Percentiles rank a stretch among this genome's conserved stretches.
phyloP scores from a whole-genome alignment of 1,140 invertebrate genomes.

The Polyergus mexicanus region DNA sequence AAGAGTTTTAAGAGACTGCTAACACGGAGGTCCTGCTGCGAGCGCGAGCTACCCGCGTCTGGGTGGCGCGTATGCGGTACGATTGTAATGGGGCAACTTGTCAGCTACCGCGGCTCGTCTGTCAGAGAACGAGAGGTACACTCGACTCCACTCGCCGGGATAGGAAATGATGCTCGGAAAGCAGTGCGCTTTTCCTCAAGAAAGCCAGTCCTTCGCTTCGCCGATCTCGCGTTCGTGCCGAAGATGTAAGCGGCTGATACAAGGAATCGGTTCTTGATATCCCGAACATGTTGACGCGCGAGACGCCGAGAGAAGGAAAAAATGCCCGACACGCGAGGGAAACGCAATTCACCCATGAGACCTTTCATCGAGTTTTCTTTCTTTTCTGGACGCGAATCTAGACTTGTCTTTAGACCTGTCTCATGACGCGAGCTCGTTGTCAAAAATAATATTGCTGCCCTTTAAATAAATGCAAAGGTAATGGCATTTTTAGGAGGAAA shows the following conservation, averaged over 20 bases:
- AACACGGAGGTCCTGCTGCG: slow-evolving; percentile 78
- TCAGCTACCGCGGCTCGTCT: slow-evolving; percentile 82
- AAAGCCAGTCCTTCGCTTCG: slow-evolving; percentile 34
- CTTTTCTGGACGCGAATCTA: not conserved
- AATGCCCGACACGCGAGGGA: slow-evolving; percentile 36
- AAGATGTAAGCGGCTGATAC: slow-evolving; percentile 62
- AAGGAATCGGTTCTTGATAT: slow-evolving; percentile 79
- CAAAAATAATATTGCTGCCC: not conserved
- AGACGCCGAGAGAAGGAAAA: slow-evolving; percentile 63
- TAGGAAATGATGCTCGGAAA: slow-evolving; percentile 14
- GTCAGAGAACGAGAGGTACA: slow-evolving; percentile 76
- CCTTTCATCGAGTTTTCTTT: not conserved
- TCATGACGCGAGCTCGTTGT: too few relatives aligned
- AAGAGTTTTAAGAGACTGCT: slow-evolving; percentile 75
- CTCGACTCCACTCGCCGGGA: slow-evolving; percentile 48
- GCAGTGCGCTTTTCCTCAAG: slow-evolving; percentile 54
- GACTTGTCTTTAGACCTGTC: too few relatives aligned
- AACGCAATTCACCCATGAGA: slow-evolving; percentile 30
- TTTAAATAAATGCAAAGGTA: not conserved
- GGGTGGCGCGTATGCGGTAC: slow-evolving; percentile 80
- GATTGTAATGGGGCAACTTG: slow-evolving; percentile 82
- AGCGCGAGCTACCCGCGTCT: slow-evolving; percentile 77
- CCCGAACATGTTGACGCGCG: slow-evolving; percentile 77
- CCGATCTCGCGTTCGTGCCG: slow-evolving; percentile 73
- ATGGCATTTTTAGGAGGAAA: not conserved